Evolutionary conservation across 2,113 vertebrate genomes (phyloP).

Genomic region (Myocastor coypus): DNA sequence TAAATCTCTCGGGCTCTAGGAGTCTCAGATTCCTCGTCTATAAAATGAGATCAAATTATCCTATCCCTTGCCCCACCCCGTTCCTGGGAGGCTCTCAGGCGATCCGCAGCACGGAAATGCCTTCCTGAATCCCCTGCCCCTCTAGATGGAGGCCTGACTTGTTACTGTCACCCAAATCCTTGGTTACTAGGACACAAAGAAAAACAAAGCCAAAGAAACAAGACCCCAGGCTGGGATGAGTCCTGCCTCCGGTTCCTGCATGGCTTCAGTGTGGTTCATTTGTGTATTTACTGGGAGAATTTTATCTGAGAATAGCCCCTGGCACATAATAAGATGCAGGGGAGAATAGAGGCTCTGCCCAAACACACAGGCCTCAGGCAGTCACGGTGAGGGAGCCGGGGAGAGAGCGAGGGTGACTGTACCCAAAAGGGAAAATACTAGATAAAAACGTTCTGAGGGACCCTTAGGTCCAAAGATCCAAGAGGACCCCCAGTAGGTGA

Average conservation of each 20-base stretch:
- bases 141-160: background rate
- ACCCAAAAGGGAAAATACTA: background rate
- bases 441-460: accelerated
- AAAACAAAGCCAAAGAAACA: background rate
- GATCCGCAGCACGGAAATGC: background rate
- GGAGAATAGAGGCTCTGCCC: background rate
- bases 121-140: background rate
- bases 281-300: background rate
- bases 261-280: background rate
- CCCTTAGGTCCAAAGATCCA: background rate
- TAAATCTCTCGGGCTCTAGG: background rate
- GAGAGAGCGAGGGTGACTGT: background rate
- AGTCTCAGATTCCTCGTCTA: background rate
- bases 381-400: background rate
- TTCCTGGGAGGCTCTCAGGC: background rate
- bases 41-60: background rate
- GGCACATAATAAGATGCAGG: background rate
- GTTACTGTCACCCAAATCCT: background rate
- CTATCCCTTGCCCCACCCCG: background rate
- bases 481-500: background rate
- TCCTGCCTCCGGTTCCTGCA: background rate
- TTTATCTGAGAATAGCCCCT: background rate
- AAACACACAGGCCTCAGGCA: background rate
- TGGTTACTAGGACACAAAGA: background rate
- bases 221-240: background rate